Conservation (phyloP, 30 jellyfish, hydroid and myxozoan species). For the Euphysa ruthae region DNA sequence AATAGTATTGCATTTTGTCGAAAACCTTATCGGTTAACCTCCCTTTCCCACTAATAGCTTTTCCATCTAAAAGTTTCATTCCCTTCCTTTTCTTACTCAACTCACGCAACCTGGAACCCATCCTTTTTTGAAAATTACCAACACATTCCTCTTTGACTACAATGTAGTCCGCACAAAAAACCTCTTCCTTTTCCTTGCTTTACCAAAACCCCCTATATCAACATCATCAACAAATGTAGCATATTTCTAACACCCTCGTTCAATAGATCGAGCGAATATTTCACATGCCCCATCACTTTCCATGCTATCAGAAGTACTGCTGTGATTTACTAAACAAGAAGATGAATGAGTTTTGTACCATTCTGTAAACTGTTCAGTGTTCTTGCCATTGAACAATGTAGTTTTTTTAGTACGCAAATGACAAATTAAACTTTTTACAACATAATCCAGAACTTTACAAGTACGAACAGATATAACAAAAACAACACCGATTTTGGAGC, state of each 20-base stretch:
- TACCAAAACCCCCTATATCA: neutral
- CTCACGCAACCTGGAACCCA: constrained; percentile 11
- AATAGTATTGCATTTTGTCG: constrained; percentile 9
- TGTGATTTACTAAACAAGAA: too few species aligned
- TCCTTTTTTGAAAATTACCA: constrained; percentile 9
- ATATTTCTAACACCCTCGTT: too few species aligned
- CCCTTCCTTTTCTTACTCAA: neutral
- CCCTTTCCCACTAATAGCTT: constrained; percentile 1
- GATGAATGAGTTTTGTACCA: too few species aligned
- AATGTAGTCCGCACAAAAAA: neutral
- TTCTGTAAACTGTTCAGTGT: too few species aligned
- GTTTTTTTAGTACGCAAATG: constrained; percentile 21
- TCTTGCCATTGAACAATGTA: too few species aligned
- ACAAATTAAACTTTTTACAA: constrained; percentile 23
- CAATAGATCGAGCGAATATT: too few species aligned
- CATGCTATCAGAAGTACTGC: too few species aligned
- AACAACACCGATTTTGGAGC: constrained; percentile 51
- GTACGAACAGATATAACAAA: constrained; percentile 33
- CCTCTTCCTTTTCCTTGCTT: neutral
- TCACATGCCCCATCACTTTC: too few species aligned
- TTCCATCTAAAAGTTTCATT: constrained; percentile 8
- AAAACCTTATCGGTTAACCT: constrained; percentile 2
- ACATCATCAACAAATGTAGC: too few species aligned
- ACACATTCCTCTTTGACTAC: constrained; percentile 16
- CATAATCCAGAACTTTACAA: constrained; percentile 35